A percentile compares a stretch with the other conserved stretches of the same genome.
Evolutionary conservation across 92 coral and sea anemone genomes (phyloP).

Genomic region (Porites evermanni): DNA sequence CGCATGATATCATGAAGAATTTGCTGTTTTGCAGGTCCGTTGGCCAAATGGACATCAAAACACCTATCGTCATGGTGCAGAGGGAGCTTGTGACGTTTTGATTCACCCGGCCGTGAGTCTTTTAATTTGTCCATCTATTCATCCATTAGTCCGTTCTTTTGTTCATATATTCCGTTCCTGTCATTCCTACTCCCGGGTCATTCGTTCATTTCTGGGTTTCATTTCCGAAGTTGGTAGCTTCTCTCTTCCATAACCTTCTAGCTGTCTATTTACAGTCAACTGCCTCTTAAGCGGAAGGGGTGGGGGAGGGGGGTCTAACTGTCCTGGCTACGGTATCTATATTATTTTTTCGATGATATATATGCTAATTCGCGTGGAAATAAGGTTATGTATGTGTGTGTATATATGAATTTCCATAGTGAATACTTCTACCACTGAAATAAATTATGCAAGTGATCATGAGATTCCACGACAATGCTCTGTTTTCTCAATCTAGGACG

Average conservation of each 20-base stretch:
- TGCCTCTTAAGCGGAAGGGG: neutral
- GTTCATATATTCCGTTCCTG: too few species aligned
- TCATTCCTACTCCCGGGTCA: too few species aligned
- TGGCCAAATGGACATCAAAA: constrained; percentile 67
- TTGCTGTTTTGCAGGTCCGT: constrained; percentile 41
- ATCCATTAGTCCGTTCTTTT: neutral
- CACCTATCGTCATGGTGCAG: constrained; percentile 66
- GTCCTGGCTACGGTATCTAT: neutral
- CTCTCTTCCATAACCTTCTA: too few species aligned
- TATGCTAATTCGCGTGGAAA: neutral
- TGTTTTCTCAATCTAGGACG: constrained; percentile 4
- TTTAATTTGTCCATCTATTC: neutral
- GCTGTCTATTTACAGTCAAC: neutral
- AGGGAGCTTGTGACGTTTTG: constrained; percentile 56
- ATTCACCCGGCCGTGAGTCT: constrained; percentile 52
- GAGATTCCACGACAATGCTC: neutral
- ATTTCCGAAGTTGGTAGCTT: too few species aligned
- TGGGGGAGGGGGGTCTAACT: neutral
- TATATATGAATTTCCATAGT: too few species aligned
- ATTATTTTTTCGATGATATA: neutral
- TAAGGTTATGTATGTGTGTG: neutral
- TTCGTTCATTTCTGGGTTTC: too few species aligned
- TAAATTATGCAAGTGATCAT: neutral
- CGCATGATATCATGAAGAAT: neutral
- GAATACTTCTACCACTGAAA: neutral